Evolutionary conservation across 2,888 invertebrate species (phyloP).

Genomic region (Geotrupes spiniger): DNA sequence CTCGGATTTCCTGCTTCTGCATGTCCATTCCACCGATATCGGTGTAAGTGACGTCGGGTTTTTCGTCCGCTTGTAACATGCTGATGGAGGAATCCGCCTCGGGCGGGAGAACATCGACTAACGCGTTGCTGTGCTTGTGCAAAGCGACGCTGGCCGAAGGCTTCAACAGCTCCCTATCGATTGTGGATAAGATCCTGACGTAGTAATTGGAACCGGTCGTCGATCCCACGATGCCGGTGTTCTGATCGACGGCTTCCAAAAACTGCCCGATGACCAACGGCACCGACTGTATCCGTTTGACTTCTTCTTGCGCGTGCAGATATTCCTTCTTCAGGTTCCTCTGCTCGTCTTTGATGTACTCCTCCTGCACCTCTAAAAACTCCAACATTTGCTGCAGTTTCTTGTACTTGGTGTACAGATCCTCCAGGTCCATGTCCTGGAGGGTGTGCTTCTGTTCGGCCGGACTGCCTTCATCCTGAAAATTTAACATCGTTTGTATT

Average conservation of each 20-base stretch:
- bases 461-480: constrained; percentile 66
- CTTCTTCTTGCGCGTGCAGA: constrained; percentile 96
- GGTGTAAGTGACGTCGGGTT: constrained; percentile 94
- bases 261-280: constrained; percentile 99
- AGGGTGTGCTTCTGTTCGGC: constrained; percentile 68
- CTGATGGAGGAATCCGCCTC: constrained; percentile 99
- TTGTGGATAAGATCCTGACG: constrained; percentile 96
- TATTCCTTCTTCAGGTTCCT: constrained; percentile 98
- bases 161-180: constrained; percentile 94
- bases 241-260: constrained; percentile 98
- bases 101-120: constrained; percentile 97
- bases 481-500: constrained; percentile 26
- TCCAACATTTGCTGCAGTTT: constrained; percentile 95
- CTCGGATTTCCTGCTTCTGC: constrained; percentile 98
- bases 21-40: constrained; percentile 99
- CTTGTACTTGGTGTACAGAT: constrained; percentile 95
- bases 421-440: constrained; percentile 85
- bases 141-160: constrained; percentile 98
- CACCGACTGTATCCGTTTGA: constrained; percentile 98
- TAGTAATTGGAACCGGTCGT: constrained; percentile 99
- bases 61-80: constrained; percentile 97
- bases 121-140: constrained; percentile 99
- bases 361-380: constrained; percentile 97
- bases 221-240: constrained; percentile 98
- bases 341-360: constrained; percentile 99